phyloP scores from a whole-genome alignment of 2,797 vertebrate genomes.

The Syngnathus rostellatus region DNA sequence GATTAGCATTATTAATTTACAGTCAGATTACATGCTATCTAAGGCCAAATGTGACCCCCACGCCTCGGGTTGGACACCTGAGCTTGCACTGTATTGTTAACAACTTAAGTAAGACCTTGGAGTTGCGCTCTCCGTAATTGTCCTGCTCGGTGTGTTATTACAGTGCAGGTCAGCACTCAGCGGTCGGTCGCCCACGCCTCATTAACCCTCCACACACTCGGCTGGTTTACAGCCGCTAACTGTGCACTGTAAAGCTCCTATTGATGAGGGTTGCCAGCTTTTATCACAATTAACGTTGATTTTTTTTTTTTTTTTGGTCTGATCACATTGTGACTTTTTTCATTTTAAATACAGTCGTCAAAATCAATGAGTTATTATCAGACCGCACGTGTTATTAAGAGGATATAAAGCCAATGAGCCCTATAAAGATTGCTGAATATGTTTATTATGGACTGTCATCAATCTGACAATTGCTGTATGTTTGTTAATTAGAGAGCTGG shows the following conservation, averaged over 20 bases:
- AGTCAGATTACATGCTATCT: neutral
- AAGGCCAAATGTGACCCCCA: neutral
- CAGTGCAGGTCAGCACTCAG: constrained; percentile 36
- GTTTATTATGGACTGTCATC: constrained; percentile 25
- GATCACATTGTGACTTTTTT: neutral
- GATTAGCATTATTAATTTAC: neutral
- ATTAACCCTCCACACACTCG: constrained; percentile 58
- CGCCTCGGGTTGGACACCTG: neutral
- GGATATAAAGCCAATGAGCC: constrained; percentile 43
- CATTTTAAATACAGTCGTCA: neutral
- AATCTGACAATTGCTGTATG: constrained; percentile 14
- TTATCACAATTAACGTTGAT: constrained; percentile 40
- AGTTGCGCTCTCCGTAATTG: neutral
- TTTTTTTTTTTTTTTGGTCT: constrained; percentile 5
- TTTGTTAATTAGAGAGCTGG: constrained; percentile 14
- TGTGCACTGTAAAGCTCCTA: constrained; percentile 56
- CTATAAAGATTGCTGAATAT: constrained; percentile 34
- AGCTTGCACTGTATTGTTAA: neutral
- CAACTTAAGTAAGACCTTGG: neutral
- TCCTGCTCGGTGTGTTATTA: constrained; percentile 6
- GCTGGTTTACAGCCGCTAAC: constrained; percentile 61
- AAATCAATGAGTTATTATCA: neutral
- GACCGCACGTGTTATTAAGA: constrained; percentile 40
- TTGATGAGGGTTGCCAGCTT: constrained; percentile 54
- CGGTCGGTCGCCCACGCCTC: constrained; percentile 52